These are phyloP conservation scores for Glyphotaelius pellucidus DNA, from an alignment of 2,888 invertebrate genomes.

Conservation along the genomic window DNA sequence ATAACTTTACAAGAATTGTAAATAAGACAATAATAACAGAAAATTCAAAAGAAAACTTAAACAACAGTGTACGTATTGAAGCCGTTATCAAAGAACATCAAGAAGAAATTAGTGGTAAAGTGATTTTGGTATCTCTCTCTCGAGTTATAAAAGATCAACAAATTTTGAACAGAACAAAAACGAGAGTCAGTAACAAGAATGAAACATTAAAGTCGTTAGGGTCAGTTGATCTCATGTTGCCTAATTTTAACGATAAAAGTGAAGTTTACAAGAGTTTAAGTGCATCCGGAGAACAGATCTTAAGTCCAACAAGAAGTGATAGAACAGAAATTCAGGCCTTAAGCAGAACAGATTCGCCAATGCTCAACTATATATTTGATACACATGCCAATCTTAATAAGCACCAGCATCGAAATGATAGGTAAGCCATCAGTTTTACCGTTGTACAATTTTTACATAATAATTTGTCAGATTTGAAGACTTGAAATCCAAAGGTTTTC, in stretches of 20 bases:
- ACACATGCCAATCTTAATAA: conserved; percentile 83
- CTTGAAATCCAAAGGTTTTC: too few species aligned
- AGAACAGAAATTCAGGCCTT: conserved; percentile 68
- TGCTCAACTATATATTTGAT: conserved; percentile 86
- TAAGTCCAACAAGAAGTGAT: conserved; percentile 4
- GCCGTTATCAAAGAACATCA: neutral
- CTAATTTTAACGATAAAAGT: conserved; percentile 53
- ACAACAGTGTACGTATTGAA: neutral
- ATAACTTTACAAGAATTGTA: neutral
- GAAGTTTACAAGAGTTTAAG: conserved; percentile 12
- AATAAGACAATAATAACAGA: neutral
- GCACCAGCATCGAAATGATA: conserved; percentile 82
- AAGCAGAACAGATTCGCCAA: conserved; percentile 81
- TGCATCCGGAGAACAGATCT: conserved; percentile 17
- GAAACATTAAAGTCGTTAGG: conserved; percentile 58
- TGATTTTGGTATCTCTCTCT: neutral
- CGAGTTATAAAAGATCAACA: neutral
- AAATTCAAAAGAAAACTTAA: neutral
- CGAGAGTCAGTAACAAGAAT: conserved; percentile 45
- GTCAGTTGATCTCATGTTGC: conserved; percentile 59
- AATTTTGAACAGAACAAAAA: neutral
- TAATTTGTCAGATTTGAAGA: too few species aligned
- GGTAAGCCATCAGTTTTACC: conserved; percentile 68
- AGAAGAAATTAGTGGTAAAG: neutral
- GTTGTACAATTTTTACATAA: too few species aligned